These are phyloP conservation scores for Geotrypetes seraphini DNA, from an alignment of 2,797 vertebrate species.

Conservation along the genomic window DNA sequence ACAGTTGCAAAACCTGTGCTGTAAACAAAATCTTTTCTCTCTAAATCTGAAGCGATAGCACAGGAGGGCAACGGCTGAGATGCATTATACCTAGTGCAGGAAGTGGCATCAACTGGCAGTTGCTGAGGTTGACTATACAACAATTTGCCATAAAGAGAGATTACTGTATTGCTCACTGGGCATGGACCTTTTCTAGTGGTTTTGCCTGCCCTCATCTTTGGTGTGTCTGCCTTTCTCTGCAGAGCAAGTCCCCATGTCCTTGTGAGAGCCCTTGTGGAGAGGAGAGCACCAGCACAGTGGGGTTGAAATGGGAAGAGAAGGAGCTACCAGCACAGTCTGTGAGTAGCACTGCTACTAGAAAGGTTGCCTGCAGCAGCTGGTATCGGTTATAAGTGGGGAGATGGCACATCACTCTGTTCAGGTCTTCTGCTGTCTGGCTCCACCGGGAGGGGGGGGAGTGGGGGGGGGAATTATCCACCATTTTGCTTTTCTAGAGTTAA, in stretches of 20 bases:
- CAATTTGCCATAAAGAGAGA: no score
- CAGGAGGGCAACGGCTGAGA: no score
- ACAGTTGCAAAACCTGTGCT: no score
- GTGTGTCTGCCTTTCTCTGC: background rate
- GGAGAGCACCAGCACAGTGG: conserved; percentile 48
- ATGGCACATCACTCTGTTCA: background rate
- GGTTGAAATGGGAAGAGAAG: conserved; percentile 72
- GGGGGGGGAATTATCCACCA: no score
- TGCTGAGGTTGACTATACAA: no score
- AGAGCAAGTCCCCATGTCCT: conserved; percentile 71
- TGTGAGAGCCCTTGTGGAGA: conserved; percentile 62
- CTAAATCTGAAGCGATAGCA: no score
- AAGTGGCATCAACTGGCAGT: no score
- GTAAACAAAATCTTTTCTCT: no score
- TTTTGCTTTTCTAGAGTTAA: no score
- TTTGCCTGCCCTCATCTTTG: background rate
- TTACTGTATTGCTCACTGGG: background rate
- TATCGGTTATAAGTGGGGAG: no score
- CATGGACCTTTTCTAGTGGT: background rate
- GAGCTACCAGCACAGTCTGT: conserved; percentile 66
- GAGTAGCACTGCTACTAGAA: conserved; percentile 13
- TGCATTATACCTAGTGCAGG: no score
- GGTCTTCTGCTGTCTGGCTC: background rate
- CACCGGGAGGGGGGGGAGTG: background rate
- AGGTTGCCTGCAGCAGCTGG: fast-evolving